phyloP scores from a whole-genome alignment of 2,888 invertebrate species.

The Seira sanloemensis region DNA sequence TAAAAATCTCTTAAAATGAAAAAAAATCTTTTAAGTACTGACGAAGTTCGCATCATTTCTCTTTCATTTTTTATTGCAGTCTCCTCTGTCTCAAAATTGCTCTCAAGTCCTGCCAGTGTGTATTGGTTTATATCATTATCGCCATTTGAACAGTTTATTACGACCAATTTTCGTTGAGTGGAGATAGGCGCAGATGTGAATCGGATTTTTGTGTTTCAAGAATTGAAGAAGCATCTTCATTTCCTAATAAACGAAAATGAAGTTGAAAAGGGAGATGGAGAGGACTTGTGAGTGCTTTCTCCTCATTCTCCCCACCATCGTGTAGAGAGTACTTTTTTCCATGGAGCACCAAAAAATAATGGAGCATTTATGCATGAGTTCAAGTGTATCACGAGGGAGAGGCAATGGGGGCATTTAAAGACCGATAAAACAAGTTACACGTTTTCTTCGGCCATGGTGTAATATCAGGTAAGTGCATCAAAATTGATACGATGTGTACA shows the following conservation, averaged over 20 bases:
- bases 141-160: not conserved
- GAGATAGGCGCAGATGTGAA: not conserved
- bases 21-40: no score
- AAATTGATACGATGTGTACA: not conserved
- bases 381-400: not conserved
- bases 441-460: not conserved
- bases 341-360: not conserved
- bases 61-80: not conserved
- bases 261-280: not conserved
- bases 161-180: not conserved
- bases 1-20: no score
- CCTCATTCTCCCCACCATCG: not conserved
- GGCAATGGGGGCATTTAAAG: not conserved
- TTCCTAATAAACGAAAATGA: not conserved
- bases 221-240: no score
- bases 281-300: not conserved
- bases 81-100: not conserved
- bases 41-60: not conserved
- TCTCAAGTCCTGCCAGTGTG: not conserved
- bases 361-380: not conserved
- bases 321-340: not conserved
- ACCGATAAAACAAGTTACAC: not conserved
- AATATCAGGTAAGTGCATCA: not conserved
- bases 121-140: not conserved
- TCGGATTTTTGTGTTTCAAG: not conserved